Base-by-base conservation (phyloP, 2,797 vertebrate species). In the Muraenolepis orangiensis region DNA sequence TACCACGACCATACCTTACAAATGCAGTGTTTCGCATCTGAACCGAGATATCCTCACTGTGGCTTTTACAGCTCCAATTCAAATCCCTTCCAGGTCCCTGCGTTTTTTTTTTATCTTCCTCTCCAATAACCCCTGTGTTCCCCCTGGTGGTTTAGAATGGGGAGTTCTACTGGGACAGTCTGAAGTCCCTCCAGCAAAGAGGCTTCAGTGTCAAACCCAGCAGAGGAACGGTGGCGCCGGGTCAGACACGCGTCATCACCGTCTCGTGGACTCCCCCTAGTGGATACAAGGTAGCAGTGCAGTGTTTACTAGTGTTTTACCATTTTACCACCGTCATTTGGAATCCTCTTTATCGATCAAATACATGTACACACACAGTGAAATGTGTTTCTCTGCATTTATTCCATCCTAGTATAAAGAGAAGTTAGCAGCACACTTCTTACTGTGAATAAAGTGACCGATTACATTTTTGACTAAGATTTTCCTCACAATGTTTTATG, bases 201-300 rank as follows among this genome's bases (percentile, higher is more conserved):
- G 96, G 97, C 74, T 97, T 98, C 88, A 85, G 74, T 0, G 42
- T 97, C 0, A 93, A 94, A 6, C 92, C 95, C 0, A 71, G 16
- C 61, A 93, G 84, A 80, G 95, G 95, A 36, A 80, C 4, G 0
- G 81, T 97, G 70, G 94, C 96, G 6, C 75, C 91, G 0, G 95
- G 95, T 1, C 91, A 90, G 61, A 90, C 79, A 18, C 90, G 91
- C 71, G 31, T 88, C 80, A 87, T 97, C 90, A 86, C 72, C 8
- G 81, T 98, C 81, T 94, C 91, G 0, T 98, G 96, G 96, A 86
- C 82, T 20, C 96, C 97, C 0, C 91, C 87, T 72, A 86, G 82
- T 7, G 94, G 91, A 72, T 92, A 91, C 18, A 84, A 88, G 4
- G 96, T 97, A 82, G 79, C 51, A 23, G 51, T 7, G n/a, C 51